Base-by-base conservation (phyloP, 2,113 vertebrate species). In the Cepphus grylle region DNA sequence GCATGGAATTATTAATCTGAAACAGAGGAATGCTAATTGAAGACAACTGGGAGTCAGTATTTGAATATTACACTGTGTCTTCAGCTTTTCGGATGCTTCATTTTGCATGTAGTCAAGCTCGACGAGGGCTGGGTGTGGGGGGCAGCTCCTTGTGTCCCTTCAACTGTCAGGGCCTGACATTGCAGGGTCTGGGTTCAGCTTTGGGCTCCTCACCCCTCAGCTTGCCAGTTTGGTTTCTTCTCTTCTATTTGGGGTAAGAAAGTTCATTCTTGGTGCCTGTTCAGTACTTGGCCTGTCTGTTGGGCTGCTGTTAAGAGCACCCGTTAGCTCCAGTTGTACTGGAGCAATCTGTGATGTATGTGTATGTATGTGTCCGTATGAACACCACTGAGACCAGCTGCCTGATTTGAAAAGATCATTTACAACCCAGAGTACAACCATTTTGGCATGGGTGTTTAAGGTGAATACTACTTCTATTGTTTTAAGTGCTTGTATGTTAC, bases 181-280 rank as follows among this genome's bases (percentile, higher is more conserved):
- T 27, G 43, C 18, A 52, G n/a, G 4, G 42, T 45, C 63, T 66
- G 53, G 22, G 25, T 59, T 95, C 81, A 30, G 17, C 32, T 47
- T 50, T 32, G 47, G 50, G 9, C 20, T 79, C 26, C 50, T 85
- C 14, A 52, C 13, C n/a, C 11, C n/a, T 74, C 0, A 0, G 21
- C 62, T 78, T 77, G 14, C 42, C 43, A 20, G 8, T 62, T 72
- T 42, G 19, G 3, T 74, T 80, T 81, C 22, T 87, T 81, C 18
- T 63, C 25, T 76, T 74, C 12, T 40, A 30, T 79, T 17, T 92
- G 61, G 16, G 36, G 38, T 34, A 56, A 59, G 47, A 36, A 70
- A 23, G 18, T 69, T 67, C 5, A 4, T 66, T 81, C 53, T 23
- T 58, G 52, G 23, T 89, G 50, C 45, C 15, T 81, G 23, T 58